Base-by-base conservation (phyloP, 1,140 invertebrate genomes). In the Aricia agestis region DNA sequence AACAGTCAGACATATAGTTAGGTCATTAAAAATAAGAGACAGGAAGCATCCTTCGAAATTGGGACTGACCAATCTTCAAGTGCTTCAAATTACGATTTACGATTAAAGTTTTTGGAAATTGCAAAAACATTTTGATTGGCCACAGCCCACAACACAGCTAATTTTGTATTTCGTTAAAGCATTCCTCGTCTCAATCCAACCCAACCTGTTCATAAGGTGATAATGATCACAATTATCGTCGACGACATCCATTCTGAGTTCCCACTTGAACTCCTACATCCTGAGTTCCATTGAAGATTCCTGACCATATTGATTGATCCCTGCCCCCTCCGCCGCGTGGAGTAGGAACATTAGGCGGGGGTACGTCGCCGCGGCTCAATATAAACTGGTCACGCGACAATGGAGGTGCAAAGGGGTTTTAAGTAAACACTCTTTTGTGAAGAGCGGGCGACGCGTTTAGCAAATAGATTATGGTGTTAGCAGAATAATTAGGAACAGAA, bases 351-450 rank as follows among this genome's bases (percentile, higher is more conserved):
- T 41, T 58, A 72, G 72, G 72, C 63, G 41, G 67, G 68, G 15
- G 67, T 36, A 59, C 18, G 61, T 72, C 72, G 65, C 69, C 41
- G 68, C 57, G 71, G 79, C 11, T 81, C 84, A 71, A 11, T 6
- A 13, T 75, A 72, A 45, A 72, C 41, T 84, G 82, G 80, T 9
- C 32, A 31, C 15, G 45, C 71, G 80, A 87, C 83, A 87, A 87
- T 82, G 73, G 85, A 83, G 79, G 85, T 85, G 85, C 82, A 82
- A 85, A 42, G 83, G 85, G 85, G 82, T 87, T 85, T 80, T 82
- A 82, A 80, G 80, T 85, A 87, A 87, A 87, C 82, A 83, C 78
- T 82, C 83, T 84, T 85, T 87, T 87, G 83, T 85, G 77, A 73
- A 77, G 73, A 76, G 76, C 78, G 70, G 80, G 81, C 72, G 78